These are phyloP conservation scores for Eumaeus atala DNA, from an alignment of 1,140 invertebrate genomes.

Conservation along the genomic window DNA sequence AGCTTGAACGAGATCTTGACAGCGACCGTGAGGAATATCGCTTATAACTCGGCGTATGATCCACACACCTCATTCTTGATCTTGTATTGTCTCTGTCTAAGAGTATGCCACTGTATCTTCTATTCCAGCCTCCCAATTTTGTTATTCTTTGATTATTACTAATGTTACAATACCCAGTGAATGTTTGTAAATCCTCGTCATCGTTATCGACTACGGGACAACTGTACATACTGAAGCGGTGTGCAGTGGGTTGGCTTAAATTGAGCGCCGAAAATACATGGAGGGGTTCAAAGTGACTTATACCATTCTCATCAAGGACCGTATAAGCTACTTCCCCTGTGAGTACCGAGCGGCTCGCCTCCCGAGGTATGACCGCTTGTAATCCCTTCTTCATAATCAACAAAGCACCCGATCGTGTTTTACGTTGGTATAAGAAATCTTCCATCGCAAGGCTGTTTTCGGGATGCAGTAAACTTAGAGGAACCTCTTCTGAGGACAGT, in stretches of 20 bases:
- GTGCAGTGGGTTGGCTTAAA: slow-evolving; percentile 77
- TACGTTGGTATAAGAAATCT: slow-evolving; percentile 80
- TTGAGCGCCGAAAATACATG: slow-evolving; percentile 82
- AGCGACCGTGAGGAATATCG: slow-evolving; percentile 53
- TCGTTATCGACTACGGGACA: slow-evolving; percentile 76
- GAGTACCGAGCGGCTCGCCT: slow-evolving; percentile 81
- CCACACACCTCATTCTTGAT: slow-evolving; percentile 51
- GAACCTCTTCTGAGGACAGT: slow-evolving; percentile 80
- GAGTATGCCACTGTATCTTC: slow-evolving; percentile 53
- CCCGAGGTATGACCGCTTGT: slow-evolving; percentile 85
- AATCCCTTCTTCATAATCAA: slow-evolving; percentile 84
- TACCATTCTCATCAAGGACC: slow-evolving; percentile 84
- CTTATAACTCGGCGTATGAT: slow-evolving; percentile 66
- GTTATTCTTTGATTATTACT: slow-evolving; percentile 66
- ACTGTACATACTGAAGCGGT: slow-evolving; percentile 80
- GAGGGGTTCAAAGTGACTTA: slow-evolving; percentile 84
- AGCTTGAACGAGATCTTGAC: slow-evolving; percentile 61
- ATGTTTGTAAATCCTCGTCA: slow-evolving; percentile 64
- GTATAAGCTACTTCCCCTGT: slow-evolving; percentile 85
- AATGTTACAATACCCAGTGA: slow-evolving; percentile 64
- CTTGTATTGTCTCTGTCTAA: slow-evolving; percentile 61
- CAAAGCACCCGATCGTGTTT: slow-evolving; percentile 76
- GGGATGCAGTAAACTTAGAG: slow-evolving; percentile 77
- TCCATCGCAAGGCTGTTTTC: slow-evolving; percentile 84
- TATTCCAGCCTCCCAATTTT: slow-evolving; percentile 55